Base-by-base conservation (phyloP, 2,113 vertebrate genomes). In the Tychaedon coryphoeus region DNA sequence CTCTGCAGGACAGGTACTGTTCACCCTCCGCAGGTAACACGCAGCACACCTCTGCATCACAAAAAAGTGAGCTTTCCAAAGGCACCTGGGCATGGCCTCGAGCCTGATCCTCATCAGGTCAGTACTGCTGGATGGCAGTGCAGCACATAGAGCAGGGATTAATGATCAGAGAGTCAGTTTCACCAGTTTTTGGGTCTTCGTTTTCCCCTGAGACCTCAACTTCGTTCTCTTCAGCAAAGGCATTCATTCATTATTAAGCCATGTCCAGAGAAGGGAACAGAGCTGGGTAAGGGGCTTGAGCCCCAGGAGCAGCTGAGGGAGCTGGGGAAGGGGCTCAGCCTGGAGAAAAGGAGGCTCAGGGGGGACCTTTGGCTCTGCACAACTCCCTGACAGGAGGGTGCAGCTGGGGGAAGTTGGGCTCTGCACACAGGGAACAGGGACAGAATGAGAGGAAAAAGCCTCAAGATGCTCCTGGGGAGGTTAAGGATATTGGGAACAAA, bases 1-100 rank as follows among this genome's bases (percentile, higher is more conserved):
- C 61, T 65, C 4, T 5, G 5, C 5, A 40, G 28, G 23, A 57
- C 40, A 73, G 42, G 20, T 6, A 18, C 5, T 8, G 12, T 6
- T 69, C 17, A 56, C 26, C 13, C 33, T 43, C 12, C 40, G 47
- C 61, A 43, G 38, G 8, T 23, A 53, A 38, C 19, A 6, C 1
- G 1, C 1, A 5, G 8, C 62, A 84, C 95, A 90, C 54, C 78
- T 22, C 53, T 9, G 19, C 3, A 26, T 8, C 34, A 40, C 12
- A 0, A 2, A 0, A 45, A 10, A 0, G 2, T 24, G 19, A 48
- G 45, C 53, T 56, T 56, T 26, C 77, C 22, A 14, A 75, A 56
- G 40, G 33, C 40, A 36, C 1, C 3, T 3, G 12, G 31, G 42
- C 26, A 2, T 0, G 5, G 23, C 31, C 29, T 42, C 12, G 0